Evolutionary conservation across 1,140 invertebrate species (phyloP).

Genomic region (Atta texana): DNA sequence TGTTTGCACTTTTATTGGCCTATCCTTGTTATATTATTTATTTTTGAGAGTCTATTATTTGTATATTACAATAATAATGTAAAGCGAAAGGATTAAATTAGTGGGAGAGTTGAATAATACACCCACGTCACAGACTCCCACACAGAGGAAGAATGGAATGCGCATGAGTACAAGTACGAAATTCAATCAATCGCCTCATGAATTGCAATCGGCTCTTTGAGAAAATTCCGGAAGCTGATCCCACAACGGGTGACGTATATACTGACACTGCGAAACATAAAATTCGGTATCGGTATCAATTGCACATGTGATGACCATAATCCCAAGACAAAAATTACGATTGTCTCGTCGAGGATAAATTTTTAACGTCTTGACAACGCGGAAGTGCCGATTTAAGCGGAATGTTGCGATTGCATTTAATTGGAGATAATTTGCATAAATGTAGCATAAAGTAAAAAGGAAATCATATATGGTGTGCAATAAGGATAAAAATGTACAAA

Average conservation of each 20-base stretch:
- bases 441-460: background rate
- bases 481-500: background rate
- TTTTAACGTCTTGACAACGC: background rate
- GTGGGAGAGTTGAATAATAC: background rate
- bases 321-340: background rate
- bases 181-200: conserved; percentile 53
- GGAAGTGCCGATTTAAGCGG: background rate
- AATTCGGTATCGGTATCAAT: conserved; percentile 36
- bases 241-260: conserved; percentile 30
- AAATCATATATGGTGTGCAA: background rate
- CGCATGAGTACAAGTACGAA: conserved; percentile 40
- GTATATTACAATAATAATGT: background rate
- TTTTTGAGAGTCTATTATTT: no score
- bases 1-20: no score
- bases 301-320: background rate
- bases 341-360: background rate
- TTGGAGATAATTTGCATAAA: background rate
- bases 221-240: conserved; percentile 37
- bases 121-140: background rate
- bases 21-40: no score
- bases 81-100: conserved; percentile 3
- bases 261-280: conserved; percentile 25
- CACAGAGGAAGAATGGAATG: background rate
- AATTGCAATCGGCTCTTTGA: conserved; percentile 53
- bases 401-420: background rate